phyloP scores from a whole-genome alignment of 2,113 vertebrate species.

The Origma solitaria region DNA sequence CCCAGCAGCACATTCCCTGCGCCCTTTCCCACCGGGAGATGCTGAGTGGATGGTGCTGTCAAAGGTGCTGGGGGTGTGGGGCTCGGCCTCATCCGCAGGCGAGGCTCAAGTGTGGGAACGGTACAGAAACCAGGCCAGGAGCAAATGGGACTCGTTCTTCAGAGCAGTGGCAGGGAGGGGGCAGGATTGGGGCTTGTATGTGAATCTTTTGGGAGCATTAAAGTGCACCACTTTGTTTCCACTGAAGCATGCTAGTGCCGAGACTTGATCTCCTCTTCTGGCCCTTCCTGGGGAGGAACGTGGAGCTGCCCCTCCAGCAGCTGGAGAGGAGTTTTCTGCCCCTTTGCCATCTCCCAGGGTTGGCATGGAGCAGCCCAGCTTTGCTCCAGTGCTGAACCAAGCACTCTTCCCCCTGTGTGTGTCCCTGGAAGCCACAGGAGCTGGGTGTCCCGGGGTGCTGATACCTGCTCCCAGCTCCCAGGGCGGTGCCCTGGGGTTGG shows the following conservation, averaged over 20 bases:
- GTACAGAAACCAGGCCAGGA: background rate
- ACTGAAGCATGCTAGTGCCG: background rate
- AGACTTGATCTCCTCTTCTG: background rate
- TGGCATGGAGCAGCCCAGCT: background rate
- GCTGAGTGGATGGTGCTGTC: background rate
- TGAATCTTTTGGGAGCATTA: conserved; percentile 40
- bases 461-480: background rate
- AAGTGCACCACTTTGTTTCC: background rate
- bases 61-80: background rate
- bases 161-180: background rate
- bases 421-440: background rate
- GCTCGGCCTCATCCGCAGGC: background rate
- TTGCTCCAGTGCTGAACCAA: background rate
- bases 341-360: background rate
- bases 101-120: background rate
- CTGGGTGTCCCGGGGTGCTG: background rate
- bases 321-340: background rate
- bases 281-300: background rate
- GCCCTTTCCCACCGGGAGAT: background rate
- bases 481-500: background rate
- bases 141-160: background rate
- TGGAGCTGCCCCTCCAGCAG: background rate
- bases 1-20: background rate
- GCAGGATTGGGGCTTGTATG: background rate
- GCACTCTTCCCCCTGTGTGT: accelerated